A percentile compares a stretch with the other conserved stretches of the same genome.
Conservation (phyloP, 1,140 invertebrate genomes). For the Lucilia cuprina region DNA sequence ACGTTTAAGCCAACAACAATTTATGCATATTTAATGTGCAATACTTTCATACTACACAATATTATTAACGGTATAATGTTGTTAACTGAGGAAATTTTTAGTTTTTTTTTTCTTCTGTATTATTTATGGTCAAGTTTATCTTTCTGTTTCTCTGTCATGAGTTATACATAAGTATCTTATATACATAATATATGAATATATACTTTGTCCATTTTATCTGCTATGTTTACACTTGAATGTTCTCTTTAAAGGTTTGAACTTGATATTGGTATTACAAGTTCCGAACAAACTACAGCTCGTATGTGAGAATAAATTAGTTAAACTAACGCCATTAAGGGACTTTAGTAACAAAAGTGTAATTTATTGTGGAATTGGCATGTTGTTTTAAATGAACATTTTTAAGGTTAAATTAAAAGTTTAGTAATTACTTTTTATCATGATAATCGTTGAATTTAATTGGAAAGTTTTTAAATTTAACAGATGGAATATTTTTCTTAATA, state of each 20-base stretch:
- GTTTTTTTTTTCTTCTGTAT: neutral
- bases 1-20: neutral
- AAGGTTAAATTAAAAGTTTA: too few species aligned
- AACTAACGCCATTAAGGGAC: too few species aligned
- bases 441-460: too few species aligned
- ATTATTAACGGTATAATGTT: neutral
- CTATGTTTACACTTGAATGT: neutral
- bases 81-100: neutral
- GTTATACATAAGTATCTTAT: too few species aligned
- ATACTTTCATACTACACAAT: neutral
- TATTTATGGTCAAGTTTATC: constrained; percentile 2
- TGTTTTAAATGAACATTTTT: too few species aligned
- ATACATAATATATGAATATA: neutral
- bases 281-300: too few species aligned
- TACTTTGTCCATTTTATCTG: neutral
- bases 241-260: neutral
- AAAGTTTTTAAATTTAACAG: too few species aligned
- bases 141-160: neutral
- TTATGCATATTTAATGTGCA: neutral
- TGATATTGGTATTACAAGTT: neutral
- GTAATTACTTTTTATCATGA: too few species aligned
- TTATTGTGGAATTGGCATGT: too few species aligned
- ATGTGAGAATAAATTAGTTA: too few species aligned
- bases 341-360: too few species aligned
- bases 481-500: too few species aligned